Evolutionary conservation across 2,797 vertebrate species (phyloP).

Genomic region (Gila robusta): DNA sequence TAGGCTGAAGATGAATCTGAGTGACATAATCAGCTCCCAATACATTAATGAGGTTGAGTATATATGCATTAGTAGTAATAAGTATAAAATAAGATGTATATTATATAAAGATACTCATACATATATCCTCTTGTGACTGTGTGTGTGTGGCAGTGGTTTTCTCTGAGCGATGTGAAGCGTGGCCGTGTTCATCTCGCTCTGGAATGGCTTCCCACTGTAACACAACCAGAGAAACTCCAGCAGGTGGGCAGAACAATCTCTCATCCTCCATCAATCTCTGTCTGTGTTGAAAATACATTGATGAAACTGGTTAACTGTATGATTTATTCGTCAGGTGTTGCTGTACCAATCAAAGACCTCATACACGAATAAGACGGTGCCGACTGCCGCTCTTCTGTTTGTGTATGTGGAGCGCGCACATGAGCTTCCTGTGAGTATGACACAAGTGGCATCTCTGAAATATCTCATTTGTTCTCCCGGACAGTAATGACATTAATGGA

Average conservation of each 20-base stretch:
- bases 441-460: not conserved
- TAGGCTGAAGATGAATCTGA: conserved; percentile 88
- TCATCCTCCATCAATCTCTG: not conserved
- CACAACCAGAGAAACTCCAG: conserved; percentile 80
- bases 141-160: conserved; percentile 83
- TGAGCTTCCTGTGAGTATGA: conserved; percentile 84
- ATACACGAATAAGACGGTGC: conserved; percentile 82
- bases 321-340: conserved; percentile 80
- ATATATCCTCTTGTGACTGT: conserved; percentile 5
- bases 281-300: not conserved
- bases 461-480: not conserved
- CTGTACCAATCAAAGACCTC: conserved; percentile 83
- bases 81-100: not conserved
- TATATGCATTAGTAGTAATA: not conserved
- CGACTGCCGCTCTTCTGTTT: conserved; percentile 84
- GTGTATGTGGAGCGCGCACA: conserved; percentile 86
- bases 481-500: not conserved
- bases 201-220: conserved; percentile 83
- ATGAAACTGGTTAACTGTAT: not conserved
- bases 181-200: conserved; percentile 87
- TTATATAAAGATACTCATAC: not conserved
- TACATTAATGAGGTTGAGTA: conserved; percentile 85
- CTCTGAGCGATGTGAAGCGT: conserved; percentile 87
- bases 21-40: conserved; percentile 81
- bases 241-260: conserved; percentile 76